A percentile compares a stretch with the other conserved stretches of the same genome.
Evolutionary conservation across 1,140 invertebrate genomes (phyloP).

Genomic region (Drosophila dunni): DNA sequence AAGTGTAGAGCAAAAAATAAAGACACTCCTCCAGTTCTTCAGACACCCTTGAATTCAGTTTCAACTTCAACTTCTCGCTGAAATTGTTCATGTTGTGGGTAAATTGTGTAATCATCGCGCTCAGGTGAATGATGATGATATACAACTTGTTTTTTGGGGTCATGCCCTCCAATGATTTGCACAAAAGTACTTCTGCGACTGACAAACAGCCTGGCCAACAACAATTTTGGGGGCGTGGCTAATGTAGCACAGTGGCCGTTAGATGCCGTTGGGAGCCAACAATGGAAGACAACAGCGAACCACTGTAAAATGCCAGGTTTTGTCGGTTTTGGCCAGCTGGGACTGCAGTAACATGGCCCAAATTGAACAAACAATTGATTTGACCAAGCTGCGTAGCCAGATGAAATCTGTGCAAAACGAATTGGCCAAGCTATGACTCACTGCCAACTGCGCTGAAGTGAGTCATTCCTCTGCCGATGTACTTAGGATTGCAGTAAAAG

Average conservation of each 20-base stretch:
- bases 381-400: slow-evolving; percentile 12
- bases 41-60: slow-evolving; percentile 17
- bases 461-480: slow-evolving; percentile 12
- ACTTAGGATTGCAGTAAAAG: neutral
- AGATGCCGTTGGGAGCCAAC: slow-evolving; percentile 16
- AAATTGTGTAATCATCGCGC: slow-evolving; percentile 86
- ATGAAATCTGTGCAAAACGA: slow-evolving; percentile 60
- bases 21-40: slow-evolving; percentile 11
- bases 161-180: slow-evolving; percentile 34
- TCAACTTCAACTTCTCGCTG: neutral
- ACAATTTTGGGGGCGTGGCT: slow-evolving; percentile 16
- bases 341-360: slow-evolving; percentile 86
- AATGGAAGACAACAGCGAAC: neutral
- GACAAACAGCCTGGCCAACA: neutral
- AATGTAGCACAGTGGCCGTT: slow-evolving; percentile 22
- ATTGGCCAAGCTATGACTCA: slow-evolving; percentile 36
- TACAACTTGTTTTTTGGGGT: slow-evolving; percentile 32
- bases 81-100: slow-evolving; percentile 1
- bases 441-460: slow-evolving; percentile 20
- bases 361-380: slow-evolving; percentile 84
- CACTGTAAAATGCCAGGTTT: slow-evolving; percentile 1
- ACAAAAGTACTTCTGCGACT: slow-evolving; percentile 23
- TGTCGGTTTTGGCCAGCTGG: slow-evolving; percentile 2
- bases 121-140: slow-evolving; percentile 29
- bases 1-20: neutral